phyloP scores from a whole-genome alignment of 1,140 invertebrate genomes.

The Drosophila lowei region DNA sequence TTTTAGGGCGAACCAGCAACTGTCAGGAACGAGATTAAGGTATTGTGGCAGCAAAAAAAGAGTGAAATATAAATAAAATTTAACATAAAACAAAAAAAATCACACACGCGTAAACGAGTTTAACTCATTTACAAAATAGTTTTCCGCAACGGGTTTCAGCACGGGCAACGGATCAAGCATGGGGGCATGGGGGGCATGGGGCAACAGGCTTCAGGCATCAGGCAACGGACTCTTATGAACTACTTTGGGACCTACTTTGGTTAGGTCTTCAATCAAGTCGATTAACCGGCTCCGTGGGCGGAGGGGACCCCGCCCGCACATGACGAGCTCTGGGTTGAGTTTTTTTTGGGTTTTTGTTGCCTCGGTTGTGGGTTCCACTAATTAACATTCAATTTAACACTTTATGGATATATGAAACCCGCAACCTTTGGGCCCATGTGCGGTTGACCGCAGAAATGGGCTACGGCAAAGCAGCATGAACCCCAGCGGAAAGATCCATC shows the following conservation, averaged over 20 bases:
- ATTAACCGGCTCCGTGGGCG: neutral
- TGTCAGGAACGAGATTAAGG: conserved; percentile 22
- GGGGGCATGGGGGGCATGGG: neutral
- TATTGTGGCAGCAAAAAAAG: conserved; percentile 37
- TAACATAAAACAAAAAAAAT: conserved; percentile 33
- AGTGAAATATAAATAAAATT: conserved; percentile 51
- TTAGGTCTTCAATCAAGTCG: conserved; percentile 28
- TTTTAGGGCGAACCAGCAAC: conserved; percentile 22
- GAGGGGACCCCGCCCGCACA: neutral
- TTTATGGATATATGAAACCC: conserved; percentile 8
- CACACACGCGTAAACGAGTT: conserved; percentile 65
- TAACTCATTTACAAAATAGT: conserved; percentile 73
- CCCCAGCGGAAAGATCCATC: conserved; percentile 11
- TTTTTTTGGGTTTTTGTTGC: too few species aligned
- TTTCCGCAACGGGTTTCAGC: conserved; percentile 49
- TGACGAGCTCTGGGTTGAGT: neutral
- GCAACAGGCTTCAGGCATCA: too few species aligned
- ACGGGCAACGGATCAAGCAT: neutral
- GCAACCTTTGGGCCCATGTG: conserved; percentile 4
- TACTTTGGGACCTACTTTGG: conserved; percentile 42
- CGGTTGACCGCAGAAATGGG: conserved; percentile 12
- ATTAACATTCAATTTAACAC: conserved; percentile 58
- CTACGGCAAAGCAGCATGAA: neutral
- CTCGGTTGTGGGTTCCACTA: conserved; percentile 16
- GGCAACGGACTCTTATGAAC: conserved; percentile 23